Base-by-base conservation (phyloP, 2,113 vertebrate genomes). In the Thamnophis sirtalis region DNA sequence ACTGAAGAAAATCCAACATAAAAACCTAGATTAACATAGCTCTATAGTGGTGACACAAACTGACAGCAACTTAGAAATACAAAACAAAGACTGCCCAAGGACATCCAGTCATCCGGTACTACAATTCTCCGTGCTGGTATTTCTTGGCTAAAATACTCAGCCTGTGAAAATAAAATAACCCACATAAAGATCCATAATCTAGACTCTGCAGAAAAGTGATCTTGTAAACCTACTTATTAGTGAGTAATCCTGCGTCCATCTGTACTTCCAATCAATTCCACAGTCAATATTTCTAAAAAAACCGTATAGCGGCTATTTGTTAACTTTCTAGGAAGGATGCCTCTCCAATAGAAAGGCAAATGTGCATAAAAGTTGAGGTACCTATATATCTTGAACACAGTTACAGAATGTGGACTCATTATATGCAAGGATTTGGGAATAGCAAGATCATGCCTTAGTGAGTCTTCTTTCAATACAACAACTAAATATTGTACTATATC, bases 1-100 rank as follows among this genome's bases (percentile, higher is more conserved):
- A 96, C 88, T 93, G 68, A 93, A 96, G 96, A 95, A 97, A 96
- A 96, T 93, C 94, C 95, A 96, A 94, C 92, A 95, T 91, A 97
- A 97, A 96, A 91, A 88, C 94, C 51, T 92, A 96, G 95, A 96
- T 97, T 97, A 96, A 96, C 96, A 97, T 96, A 96, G 96, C 95
- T 96, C 3, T 96, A 94, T 93, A 90, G 92, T 89, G 92, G 96
- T 95, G 95, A 96, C 94, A 96, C 86, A 96, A 96, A 92, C 93
- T 96, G 96, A 96, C 96, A 96, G 93, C 89, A 95, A 51, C 50
- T n/a, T 91, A 58, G 58, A 92, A 95, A 96, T 48, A 90, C 87
- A 90, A 93, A 84, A 89, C 91, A 84, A 95, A 93, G 90, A 93
- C 94, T 96, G 95, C 95, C 73, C 96, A 96, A 94, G 95, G 93